Conservation (phyloP, 2,113 vertebrate genomes). For the Corythoichthys intestinalis region DNA sequence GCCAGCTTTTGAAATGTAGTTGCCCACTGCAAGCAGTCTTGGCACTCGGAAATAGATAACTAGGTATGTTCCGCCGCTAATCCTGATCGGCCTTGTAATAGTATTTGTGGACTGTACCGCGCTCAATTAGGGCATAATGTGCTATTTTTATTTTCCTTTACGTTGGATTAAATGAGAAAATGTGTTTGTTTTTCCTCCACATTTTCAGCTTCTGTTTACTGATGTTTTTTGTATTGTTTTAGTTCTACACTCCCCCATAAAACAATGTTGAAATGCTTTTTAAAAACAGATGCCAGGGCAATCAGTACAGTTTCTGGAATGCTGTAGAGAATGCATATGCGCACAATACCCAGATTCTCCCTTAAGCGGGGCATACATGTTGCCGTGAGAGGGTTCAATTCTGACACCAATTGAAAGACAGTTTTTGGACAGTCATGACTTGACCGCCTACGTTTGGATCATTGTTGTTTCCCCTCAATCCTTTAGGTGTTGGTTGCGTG, state of each 20-base stretch:
- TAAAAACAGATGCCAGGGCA: slow-evolving; percentile 67
- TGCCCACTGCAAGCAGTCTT: slow-evolving; percentile 81
- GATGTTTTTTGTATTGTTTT: slow-evolving; percentile 4
- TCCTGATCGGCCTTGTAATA: slow-evolving; percentile 83
- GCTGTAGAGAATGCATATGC: slow-evolving; percentile 73
- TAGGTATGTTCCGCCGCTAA: slow-evolving; percentile 80
- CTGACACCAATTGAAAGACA: background rate
- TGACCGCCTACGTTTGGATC: background rate
- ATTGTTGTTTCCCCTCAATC: background rate
- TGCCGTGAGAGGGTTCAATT: background rate
- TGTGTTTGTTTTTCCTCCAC: slow-evolving; percentile 55
- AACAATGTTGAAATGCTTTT: slow-evolving; percentile 63
- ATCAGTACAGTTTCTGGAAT: slow-evolving; percentile 72
- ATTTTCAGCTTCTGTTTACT: slow-evolving; percentile 51
- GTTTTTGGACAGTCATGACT: background rate
- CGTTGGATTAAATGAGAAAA: slow-evolving; percentile 77
- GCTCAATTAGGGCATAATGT: slow-evolving; percentile 80
- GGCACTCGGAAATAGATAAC: slow-evolving; percentile 81
- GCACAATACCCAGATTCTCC: slow-evolving; percentile 74
- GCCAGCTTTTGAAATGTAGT: slow-evolving; percentile 82
- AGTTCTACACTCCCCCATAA: background rate
- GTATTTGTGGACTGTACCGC: slow-evolving; percentile 79
- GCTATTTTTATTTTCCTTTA: slow-evolving; percentile 79
- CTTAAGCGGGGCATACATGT: slow-evolving; percentile 16
- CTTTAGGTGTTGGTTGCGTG: background rate